phyloP scores from a whole-genome alignment of 2,888 invertebrate genomes.

The Rhogogaster chlorosoma region DNA sequence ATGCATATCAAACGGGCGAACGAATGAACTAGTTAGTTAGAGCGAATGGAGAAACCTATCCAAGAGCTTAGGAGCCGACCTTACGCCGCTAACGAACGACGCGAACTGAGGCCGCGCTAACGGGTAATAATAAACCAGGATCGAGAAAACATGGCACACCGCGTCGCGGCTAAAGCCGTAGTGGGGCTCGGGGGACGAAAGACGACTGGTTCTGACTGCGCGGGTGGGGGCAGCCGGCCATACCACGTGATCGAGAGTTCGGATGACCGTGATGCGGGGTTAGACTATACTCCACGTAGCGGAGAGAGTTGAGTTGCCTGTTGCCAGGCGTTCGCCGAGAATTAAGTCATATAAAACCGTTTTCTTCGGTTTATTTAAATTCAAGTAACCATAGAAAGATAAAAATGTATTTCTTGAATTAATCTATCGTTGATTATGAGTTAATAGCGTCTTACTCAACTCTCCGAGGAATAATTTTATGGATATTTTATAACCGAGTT shows the following conservation, averaged over 20 bases:
- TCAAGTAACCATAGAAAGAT: neutral
- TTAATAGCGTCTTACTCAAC: neutral
- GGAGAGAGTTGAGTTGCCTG: neutral
- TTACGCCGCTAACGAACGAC: slow-evolving; percentile 37
- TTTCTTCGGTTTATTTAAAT: neutral
- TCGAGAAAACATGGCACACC: slow-evolving; percentile 14
- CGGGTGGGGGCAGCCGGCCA: neutral
- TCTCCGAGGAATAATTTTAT: neutral
- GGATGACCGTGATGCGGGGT: slow-evolving; percentile 14
- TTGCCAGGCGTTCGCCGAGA: neutral
- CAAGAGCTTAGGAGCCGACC: neutral
- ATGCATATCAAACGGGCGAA: neutral
- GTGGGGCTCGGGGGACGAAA: slow-evolving; percentile 16
- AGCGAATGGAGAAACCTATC: neutral
- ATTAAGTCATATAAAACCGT: neutral
- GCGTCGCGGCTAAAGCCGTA: neutral
- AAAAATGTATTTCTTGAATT: neutral
- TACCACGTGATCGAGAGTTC: slow-evolving; percentile 21
- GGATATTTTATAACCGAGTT: neutral
- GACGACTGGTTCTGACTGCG: neutral
- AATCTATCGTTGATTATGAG: too few species aligned
- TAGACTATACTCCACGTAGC: neutral
- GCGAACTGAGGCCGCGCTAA: slow-evolving; percentile 29
- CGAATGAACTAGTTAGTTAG: neutral
- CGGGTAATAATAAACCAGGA: slow-evolving; percentile 16